phyloP scores from a whole-genome alignment of 2,113 vertebrate species.

The Pithys albifrons region DNA sequence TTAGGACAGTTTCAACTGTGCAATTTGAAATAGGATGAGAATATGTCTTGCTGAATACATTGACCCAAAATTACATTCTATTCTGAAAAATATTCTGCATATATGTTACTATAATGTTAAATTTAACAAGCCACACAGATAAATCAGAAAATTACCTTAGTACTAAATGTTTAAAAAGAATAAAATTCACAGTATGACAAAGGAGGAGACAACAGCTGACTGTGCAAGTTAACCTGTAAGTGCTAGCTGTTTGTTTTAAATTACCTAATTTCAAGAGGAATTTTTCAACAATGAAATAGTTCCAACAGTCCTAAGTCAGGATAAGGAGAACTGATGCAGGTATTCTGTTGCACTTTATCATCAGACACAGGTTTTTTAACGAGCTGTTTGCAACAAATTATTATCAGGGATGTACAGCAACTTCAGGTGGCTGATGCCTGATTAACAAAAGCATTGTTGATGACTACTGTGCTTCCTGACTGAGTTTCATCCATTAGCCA shows the following conservation, averaged over 20 bases:
- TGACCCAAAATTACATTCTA: background rate
- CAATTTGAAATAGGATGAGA: background rate
- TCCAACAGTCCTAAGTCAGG: background rate
- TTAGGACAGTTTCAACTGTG: background rate
- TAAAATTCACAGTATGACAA: background rate
- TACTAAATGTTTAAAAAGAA: background rate
- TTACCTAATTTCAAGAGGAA: background rate
- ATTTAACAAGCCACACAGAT: background rate
- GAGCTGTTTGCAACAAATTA: background rate
- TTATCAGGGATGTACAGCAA: background rate
- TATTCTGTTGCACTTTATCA: background rate
- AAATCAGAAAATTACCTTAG: background rate
- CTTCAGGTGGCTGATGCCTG: background rate
- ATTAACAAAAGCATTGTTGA: background rate
- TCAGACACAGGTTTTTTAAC: background rate
- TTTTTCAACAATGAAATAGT: background rate
- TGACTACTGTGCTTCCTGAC: background rate
- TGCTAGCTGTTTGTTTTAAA: background rate
- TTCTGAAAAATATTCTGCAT: background rate
- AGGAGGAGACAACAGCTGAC: background rate
- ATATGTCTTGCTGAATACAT: background rate
- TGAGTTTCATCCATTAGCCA: background rate
- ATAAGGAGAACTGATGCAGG: background rate
- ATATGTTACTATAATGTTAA: background rate
- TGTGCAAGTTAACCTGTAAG: background rate